Evolutionary conservation across 2,797 vertebrate species (phyloP).

Genomic region (Sebastes steindachneri): DNA sequence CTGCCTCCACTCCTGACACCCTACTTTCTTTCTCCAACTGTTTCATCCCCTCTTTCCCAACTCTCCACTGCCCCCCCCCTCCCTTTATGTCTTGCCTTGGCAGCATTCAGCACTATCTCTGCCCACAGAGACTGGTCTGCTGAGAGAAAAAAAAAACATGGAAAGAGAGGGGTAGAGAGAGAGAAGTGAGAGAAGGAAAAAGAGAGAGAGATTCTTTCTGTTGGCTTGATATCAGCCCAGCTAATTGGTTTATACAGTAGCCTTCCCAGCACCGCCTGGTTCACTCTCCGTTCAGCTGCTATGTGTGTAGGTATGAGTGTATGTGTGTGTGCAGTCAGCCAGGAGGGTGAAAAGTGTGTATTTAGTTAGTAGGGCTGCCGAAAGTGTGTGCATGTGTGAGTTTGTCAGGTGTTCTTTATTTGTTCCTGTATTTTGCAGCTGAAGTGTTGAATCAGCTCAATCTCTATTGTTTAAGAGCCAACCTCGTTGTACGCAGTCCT

Average conservation of each 20-base stretch:
- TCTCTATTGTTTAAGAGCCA: too few relatives aligned
- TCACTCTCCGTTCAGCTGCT: conserved; percentile 48
- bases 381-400: neutral
- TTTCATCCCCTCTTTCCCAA: conserved; percentile 20
- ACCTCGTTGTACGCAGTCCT: too few relatives aligned
- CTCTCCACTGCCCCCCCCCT: neutral
- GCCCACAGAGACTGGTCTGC: conserved; percentile 26
- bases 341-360: neutral
- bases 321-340: neutral
- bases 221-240: conserved; percentile 58
- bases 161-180: neutral
- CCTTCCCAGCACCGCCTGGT: conserved; percentile 48
- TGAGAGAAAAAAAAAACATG: neutral
- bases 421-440: neutral
- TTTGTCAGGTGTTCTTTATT: neutral
- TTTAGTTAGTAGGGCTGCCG: neutral
- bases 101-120: conserved; percentile 35
- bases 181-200: neutral
- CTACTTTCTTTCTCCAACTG: conserved; percentile 13
- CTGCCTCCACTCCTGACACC: neutral
- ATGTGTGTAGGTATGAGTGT: neutral
- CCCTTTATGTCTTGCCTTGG: conserved; percentile 30
- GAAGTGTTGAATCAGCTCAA: neutral
- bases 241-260: conserved; percentile 76
- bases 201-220: conserved; percentile 29